Evolutionary conservation across 2,113 vertebrate genomes (phyloP).

Genomic region (Chionomys nivalis): DNA sequence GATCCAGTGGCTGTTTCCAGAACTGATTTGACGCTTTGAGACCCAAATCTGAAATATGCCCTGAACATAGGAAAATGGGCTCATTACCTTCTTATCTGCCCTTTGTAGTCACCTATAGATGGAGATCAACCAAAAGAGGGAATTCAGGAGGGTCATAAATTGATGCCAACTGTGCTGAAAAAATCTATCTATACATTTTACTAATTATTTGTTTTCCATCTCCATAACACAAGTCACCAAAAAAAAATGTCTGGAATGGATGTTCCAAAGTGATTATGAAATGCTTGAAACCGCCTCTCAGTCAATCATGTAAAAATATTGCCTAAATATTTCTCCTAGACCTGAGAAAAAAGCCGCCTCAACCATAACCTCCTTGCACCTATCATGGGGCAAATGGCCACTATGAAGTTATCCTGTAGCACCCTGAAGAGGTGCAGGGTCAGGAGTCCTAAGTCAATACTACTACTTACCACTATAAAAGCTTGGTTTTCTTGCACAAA

Average conservation of each 20-base stretch:
- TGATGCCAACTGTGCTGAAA: conserved; percentile 22
- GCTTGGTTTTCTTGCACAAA: neutral
- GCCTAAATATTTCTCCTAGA: neutral
- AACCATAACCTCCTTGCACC: neutral
- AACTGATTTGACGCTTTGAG: neutral
- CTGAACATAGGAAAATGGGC: conserved; percentile 11
- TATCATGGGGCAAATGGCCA: neutral
- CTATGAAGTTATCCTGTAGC: neutral
- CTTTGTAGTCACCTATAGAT: conserved; percentile 8
- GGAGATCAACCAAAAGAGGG: neutral
- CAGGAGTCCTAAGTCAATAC: neutral
- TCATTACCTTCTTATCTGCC: conserved; percentile 10
- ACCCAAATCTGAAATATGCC: conserved; percentile 23
- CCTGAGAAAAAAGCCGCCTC: neutral
- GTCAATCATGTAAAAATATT: neutral
- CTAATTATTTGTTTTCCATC: conserved; percentile 27
- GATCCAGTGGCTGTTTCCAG: neutral
- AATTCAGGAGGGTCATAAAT: neutral
- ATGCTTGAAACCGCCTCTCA: neutral
- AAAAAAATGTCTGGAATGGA: neutral
- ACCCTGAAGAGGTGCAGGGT: neutral
- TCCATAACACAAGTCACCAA: neutral
- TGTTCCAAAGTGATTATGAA: neutral
- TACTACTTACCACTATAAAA: neutral
- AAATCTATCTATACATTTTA: conserved; percentile 29